Conservation (phyloP, 2,888 invertebrate species). For the Empis livida region DNA sequence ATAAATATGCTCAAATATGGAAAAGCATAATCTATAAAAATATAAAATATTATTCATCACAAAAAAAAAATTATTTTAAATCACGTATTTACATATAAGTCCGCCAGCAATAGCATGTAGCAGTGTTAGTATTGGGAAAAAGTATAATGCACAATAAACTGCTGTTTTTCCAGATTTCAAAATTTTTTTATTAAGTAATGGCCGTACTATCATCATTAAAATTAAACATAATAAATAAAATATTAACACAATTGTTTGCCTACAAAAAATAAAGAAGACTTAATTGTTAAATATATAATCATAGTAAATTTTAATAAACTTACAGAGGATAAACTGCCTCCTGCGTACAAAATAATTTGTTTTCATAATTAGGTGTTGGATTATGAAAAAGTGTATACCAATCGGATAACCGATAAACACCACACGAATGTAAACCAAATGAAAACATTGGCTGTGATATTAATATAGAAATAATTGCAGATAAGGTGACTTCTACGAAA, state of each 20-base stretch:
- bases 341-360: constrained; percentile 84
- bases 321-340: constrained; percentile 97
- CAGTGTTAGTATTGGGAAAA: constrained; percentile 76
- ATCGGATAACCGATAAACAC: constrained; percentile 69
- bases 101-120: constrained; percentile 84
- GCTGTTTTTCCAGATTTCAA: constrained; percentile 62
- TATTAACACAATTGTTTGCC: constrained; percentile 83
- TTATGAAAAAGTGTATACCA: constrained; percentile 96
- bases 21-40: constrained; percentile 75
- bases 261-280: constrained; percentile 35
- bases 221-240: constrained; percentile 76
- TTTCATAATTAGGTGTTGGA: constrained; percentile 83
- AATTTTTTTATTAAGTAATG: constrained; percentile 54
- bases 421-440: constrained; percentile 64
- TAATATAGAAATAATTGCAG: constrained; percentile 64
- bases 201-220: constrained; percentile 66
- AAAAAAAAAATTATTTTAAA: constrained; percentile 13
- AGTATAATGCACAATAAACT: constrained; percentile 88
- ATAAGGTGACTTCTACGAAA: constrained; percentile 62
- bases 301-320: too few species aligned
- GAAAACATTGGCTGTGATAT: constrained; percentile 71
- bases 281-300: neutral
- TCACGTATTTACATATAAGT: constrained; percentile 81
- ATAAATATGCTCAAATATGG: constrained; percentile 84
- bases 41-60: neutral